A percentile compares a stretch with the other conserved stretches of the same genome.
Evolutionary conservation across 2,113 vertebrate genomes (phyloP).

Genomic region (Melanostigma gelatinosum): DNA sequence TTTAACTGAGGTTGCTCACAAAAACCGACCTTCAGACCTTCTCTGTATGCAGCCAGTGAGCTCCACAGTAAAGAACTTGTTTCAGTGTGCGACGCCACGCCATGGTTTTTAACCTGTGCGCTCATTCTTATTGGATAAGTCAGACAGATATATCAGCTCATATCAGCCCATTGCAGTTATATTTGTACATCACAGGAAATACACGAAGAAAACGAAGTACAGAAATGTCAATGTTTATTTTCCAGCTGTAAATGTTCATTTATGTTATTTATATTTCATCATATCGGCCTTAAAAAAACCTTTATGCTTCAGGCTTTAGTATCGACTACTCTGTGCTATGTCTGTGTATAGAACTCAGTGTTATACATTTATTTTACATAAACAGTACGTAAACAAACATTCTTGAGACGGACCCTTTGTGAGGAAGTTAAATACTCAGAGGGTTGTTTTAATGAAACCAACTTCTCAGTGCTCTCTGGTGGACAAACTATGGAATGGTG

Average conservation of each 20-base stretch:
- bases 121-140: background rate
- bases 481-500: background rate
- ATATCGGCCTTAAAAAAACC: background rate
- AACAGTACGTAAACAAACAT: background rate
- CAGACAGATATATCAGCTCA: background rate
- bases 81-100: background rate
- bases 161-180: background rate
- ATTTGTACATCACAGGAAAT: background rate
- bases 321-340: background rate
- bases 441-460: background rate
- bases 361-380: background rate
- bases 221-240: background rate
- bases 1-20: background rate
- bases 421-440: background rate
- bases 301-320: background rate
- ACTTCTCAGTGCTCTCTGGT: slow-evolving; percentile 18
- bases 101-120: background rate
- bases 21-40: slow-evolving; percentile 14
- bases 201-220: background rate
- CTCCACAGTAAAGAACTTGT: background rate
- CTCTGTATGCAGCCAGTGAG: background rate
- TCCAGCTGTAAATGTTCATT: background rate
- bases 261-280: background rate
- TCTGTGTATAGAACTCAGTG: background rate
- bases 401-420: no score